Evolutionary conservation across 1,140 invertebrate species (phyloP), one percentile per base, ranked within the genome.

Genomic region (Rhyzopertha dominica): DNA sequence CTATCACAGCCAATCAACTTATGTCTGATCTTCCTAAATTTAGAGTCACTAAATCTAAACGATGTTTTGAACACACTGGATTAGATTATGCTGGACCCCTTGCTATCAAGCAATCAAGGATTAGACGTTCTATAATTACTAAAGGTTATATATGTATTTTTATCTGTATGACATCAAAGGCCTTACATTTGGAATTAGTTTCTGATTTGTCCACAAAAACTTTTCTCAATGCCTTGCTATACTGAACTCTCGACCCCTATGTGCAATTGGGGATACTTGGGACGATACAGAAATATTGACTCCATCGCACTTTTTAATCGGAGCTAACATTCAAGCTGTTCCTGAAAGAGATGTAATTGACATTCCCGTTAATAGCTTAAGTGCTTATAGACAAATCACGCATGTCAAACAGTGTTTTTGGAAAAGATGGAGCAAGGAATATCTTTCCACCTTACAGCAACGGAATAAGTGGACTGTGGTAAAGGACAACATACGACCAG

Each of bases 171-270:
- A n/a, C n/a, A n/a, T n/a, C n/a, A n/a, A n/a, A n/a, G n/a, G n/a
- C n/a, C n/a, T n/a, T n/a, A n/a, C n/a, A n/a, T n/a, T n/a, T n/a
- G n/a, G n/a, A n/a, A n/a, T n/a, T n/a, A n/a, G n/a, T n/a, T n/a
- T n/a, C n/a, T n/a, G n/a, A n/a, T n/a, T n/a, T n/a, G n/a, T n/a
- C n/a, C n/a, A n/a, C n/a, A n/a, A n/a, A n/a, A n/a, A n/a, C n/a
- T n/a, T n/a, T n/a, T n/a, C n/a, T n/a, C n/a, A n/a, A n/a, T n/a
- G n/a, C n/a, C n/a, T n/a, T n/a, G n/a, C n/a, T n/a, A n/a, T n/a
- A n/a, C n/a, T 59, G 5, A 60, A 59, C 36, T 56, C 48, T 5
- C 3, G 56, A 5, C 56, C 56, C 1, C 32, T 61, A 3, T 42
- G 34, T 16, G 10, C 25, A 4, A 14, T 58, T 9, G 47, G 40